phyloP scores from a whole-genome alignment of 2,888 invertebrate genomes.

The Xestia rhomboidea region DNA sequence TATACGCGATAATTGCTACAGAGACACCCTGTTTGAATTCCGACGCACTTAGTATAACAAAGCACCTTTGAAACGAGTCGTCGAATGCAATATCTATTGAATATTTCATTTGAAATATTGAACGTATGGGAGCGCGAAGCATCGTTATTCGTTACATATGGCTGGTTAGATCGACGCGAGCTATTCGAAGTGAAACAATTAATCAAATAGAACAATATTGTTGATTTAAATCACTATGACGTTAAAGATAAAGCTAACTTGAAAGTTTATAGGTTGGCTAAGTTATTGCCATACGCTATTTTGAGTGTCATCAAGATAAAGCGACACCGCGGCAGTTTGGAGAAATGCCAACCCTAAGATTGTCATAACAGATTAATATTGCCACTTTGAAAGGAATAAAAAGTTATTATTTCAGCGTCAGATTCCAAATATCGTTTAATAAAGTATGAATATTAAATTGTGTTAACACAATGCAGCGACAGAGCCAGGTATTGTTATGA shows the following conservation, averaged over 20 bases:
- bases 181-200: constrained; percentile 66
- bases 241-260: background rate
- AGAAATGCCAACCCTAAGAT: constrained; percentile 28
- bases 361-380: constrained; percentile 40
- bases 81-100: constrained; percentile 79
- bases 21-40: constrained; percentile 36
- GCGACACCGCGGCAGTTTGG: constrained; percentile 1
- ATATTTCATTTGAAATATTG: constrained; percentile 85
- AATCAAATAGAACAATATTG: constrained; percentile 66
- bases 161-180: constrained; percentile 48
- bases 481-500: constrained; percentile 81
- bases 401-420: constrained; percentile 31
- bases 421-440: constrained; percentile 42
- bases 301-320: constrained; percentile 27
- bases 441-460: constrained; percentile 59
- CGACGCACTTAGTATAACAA: constrained; percentile 49
- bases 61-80: constrained; percentile 58
- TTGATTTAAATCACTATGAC: constrained; percentile 62
- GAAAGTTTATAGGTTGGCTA: constrained; percentile 7
- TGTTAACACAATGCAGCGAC: constrained; percentile 72
- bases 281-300: constrained; percentile 10
- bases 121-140: constrained; percentile 68
- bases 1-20: constrained; percentile 28
- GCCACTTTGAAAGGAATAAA: constrained; percentile 52
- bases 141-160: constrained; percentile 61